phyloP scores from a whole-genome alignment of 2,888 invertebrate genomes.

The Lithophane ornitopus region DNA sequence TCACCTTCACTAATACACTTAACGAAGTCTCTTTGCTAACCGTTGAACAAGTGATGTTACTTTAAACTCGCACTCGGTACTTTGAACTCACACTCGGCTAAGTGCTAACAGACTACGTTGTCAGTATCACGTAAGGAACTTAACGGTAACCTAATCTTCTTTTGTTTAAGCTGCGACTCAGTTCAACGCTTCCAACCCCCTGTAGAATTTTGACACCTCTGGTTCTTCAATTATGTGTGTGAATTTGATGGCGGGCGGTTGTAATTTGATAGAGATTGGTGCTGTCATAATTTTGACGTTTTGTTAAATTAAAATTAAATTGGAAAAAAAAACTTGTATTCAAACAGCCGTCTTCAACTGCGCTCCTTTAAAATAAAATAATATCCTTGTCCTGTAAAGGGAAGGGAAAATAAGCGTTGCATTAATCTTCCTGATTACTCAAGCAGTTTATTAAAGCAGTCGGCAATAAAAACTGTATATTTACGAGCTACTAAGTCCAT shows the following conservation, averaged over 20 bases:
- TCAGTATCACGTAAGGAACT: conserved; percentile 65
- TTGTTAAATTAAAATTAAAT: background rate
- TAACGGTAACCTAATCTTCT: conserved; percentile 73
- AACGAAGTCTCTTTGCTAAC: conserved; percentile 57
- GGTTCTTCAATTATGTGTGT: conserved; percentile 66
- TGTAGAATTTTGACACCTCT: conserved; percentile 74
- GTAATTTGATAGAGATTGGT: conserved; percentile 54
- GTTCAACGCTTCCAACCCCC: conserved; percentile 68
- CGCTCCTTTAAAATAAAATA: conserved; percentile 18
- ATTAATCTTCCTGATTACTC: conserved; percentile 62
- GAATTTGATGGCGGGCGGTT: conserved; percentile 40
- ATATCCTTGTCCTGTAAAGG: conserved; percentile 21
- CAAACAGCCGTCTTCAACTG: background rate
- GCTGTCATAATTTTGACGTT: conserved; percentile 52
- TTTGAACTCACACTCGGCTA: conserved; percentile 39
- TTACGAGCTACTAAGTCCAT: conserved; percentile 63
- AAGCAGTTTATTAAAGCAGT: conserved; percentile 59
- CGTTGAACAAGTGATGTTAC: conserved; percentile 56
- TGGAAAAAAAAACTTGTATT: background rate
- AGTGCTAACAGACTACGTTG: conserved; percentile 54
- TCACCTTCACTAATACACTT: conserved; percentile 61
- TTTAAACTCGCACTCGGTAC: conserved; percentile 39
- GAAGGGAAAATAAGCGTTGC: conserved; percentile 52
- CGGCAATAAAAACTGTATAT: conserved; percentile 62
- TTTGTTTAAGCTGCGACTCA: conserved; percentile 70